Conservation (phyloP, 1,140 invertebrate genomes). For the Sesamia nonagrioides region DNA sequence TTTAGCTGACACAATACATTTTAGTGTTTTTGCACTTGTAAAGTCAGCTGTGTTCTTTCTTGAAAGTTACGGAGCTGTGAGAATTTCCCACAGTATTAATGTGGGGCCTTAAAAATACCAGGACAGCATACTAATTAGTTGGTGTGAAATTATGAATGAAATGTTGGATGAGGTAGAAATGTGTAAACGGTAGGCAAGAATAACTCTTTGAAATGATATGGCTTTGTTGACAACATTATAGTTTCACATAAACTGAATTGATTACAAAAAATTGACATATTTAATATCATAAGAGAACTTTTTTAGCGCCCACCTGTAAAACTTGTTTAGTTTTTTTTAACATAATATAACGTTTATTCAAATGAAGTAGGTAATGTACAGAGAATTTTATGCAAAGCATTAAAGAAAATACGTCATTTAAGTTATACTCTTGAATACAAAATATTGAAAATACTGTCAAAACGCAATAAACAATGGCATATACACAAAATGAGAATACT, state of each 20-base stretch:
- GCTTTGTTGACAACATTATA: background rate
- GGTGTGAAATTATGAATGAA: constrained; percentile 21
- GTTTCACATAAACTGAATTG: background rate
- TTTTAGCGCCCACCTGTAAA: background rate
- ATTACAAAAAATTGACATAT: background rate
- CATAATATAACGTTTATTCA: constrained; percentile 10
- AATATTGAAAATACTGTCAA: background rate
- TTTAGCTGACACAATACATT: background rate
- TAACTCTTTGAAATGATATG: background rate
- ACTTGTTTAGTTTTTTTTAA: background rate
- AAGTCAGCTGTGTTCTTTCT: background rate
- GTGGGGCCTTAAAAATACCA: constrained; percentile 17
- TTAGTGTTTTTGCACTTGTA: background rate
- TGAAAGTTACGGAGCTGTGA: background rate
- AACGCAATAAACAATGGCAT: background rate
- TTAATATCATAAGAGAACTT: background rate
- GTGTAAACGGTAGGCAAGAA: background rate
- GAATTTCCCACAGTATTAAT: background rate
- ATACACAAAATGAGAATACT: too few relatives aligned
- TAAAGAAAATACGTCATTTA: background rate
- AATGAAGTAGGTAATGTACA: background rate
- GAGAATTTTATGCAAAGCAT: constrained; percentile 7
- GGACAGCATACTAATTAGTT: constrained; percentile 16
- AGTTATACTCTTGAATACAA: background rate
- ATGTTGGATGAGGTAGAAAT: background rate